These are phyloP conservation scores for Asbolus verrucosus DNA, from an alignment of 1,140 invertebrate genomes.

Conservation along the genomic window DNA sequence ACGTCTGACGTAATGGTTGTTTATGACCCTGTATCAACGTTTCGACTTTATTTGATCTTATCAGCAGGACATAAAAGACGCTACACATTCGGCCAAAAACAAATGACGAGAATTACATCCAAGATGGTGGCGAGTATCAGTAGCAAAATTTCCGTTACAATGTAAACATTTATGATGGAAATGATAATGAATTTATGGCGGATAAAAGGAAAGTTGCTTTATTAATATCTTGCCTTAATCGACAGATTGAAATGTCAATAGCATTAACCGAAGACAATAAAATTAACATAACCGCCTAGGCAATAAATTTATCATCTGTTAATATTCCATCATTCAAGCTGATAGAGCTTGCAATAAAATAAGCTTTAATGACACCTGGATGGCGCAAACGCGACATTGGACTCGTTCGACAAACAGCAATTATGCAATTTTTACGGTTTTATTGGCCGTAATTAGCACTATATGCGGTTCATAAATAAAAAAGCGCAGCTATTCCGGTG, in stretches of 20 bases:
- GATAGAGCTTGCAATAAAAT: slow-evolving; percentile 15
- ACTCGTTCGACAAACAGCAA: not conserved
- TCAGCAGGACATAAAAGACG: too few relatives aligned
- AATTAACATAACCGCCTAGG: slow-evolving; percentile 11
- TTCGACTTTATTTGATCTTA: too few relatives aligned
- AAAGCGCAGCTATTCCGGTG: not conserved
- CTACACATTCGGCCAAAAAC: too few relatives aligned
- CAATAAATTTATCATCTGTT: slow-evolving; percentile 25
- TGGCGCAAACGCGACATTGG: not conserved
- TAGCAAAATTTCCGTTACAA: not conserved
- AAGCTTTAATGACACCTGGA: too few relatives aligned
- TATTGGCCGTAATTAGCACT: not conserved
- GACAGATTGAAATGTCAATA: slow-evolving; percentile 15
- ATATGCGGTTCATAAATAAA: not conserved
- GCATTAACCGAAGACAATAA: not conserved
- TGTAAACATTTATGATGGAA: slow-evolving; percentile 26
- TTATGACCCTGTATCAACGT: too few relatives aligned
- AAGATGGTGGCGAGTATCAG: too few relatives aligned
- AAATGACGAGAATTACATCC: too few relatives aligned
- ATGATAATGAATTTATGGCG: slow-evolving; percentile 16
- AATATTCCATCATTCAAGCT: slow-evolving; percentile 14
- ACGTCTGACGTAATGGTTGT: too few relatives aligned
- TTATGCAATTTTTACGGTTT: not conserved
- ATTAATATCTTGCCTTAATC: slow-evolving; percentile 16
- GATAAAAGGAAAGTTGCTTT: not conserved